These are phyloP conservation scores for Microcebus lehilahytsara DNA, from an alignment of 2,113 vertebrate genomes.

Conservation along the genomic window DNA sequence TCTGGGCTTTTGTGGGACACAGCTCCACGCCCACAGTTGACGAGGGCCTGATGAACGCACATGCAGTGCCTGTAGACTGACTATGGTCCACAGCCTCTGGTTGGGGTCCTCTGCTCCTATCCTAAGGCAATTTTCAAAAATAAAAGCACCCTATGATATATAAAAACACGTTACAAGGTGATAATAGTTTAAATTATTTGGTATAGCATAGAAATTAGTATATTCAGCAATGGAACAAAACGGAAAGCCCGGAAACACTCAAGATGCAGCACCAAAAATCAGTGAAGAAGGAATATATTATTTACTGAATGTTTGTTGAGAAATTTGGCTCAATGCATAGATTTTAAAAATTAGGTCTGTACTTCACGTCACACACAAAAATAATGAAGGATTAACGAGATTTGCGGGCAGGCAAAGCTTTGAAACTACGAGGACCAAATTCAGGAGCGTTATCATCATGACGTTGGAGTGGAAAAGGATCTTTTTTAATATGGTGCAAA, in stretches of 20 bases:
- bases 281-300: background rate
- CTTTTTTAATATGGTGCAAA: background rate
- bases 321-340: background rate
- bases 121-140: background rate
- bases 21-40: background rate
- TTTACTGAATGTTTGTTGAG: background rate
- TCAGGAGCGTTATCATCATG: background rate
- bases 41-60: background rate
- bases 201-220: background rate
- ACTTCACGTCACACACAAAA: background rate
- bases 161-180: background rate
- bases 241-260: background rate
- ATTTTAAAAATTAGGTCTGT: background rate
- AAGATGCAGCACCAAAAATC: background rate
- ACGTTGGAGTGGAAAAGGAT: background rate
- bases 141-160: background rate
- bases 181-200: background rate
- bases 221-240: background rate
- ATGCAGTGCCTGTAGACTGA: background rate
- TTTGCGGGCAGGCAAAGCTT: background rate
- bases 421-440: background rate
- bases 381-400: background rate
- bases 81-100: background rate
- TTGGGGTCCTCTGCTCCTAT: background rate
- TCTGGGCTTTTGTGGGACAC: background rate